These are phyloP conservation scores for Madoqua kirkii DNA, from an alignment of 2,113 vertebrate genomes.

Conservation along the genomic window DNA sequence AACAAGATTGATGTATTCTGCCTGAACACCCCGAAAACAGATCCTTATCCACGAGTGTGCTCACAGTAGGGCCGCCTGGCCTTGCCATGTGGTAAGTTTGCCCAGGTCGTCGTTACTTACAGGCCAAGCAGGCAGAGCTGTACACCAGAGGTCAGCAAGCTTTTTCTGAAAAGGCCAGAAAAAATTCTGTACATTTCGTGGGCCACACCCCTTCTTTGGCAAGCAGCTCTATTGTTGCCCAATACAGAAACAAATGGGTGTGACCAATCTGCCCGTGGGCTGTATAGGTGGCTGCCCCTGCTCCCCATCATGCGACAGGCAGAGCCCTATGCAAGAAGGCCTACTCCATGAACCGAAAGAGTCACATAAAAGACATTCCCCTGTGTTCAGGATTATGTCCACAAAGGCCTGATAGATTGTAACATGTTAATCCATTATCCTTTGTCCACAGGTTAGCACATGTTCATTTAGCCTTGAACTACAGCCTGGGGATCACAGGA, in stretches of 20 bases:
- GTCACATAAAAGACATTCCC: not conserved
- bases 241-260: accelerated
- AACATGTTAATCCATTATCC: not conserved
- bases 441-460: not conserved
- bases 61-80: not conserved
- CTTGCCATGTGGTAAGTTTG: not conserved
- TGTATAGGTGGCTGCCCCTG: not conserved
- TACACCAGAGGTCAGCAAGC: not conserved
- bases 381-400: not conserved
- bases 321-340: not conserved
- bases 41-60: not conserved
- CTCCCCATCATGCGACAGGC: not conserved
- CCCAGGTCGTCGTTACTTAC: not conserved
- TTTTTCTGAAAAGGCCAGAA: not conserved
- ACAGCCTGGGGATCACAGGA: not conserved
- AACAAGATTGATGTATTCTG: not conserved
- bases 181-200: not conserved
- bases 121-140: not conserved
- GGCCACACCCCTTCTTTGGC: not conserved
- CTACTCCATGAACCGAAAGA: not conserved
- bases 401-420: not conserved
- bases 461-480: not conserved
- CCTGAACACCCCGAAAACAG: not conserved
- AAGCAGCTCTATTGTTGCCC: not conserved
- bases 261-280: not conserved